Base-by-base conservation (phyloP, 1,140 invertebrate species). In the Formica exsecta region DNA sequence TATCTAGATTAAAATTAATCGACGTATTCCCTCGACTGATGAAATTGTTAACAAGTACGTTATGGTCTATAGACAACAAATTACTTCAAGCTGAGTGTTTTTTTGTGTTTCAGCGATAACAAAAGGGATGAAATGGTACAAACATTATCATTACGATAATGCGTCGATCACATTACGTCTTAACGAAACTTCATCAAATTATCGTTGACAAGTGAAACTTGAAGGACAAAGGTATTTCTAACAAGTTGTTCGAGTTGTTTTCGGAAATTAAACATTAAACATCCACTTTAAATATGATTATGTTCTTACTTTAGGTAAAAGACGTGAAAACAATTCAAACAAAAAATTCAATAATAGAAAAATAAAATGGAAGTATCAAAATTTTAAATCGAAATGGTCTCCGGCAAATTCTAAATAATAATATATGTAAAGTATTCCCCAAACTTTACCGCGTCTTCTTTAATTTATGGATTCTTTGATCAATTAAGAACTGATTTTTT, bases 1-100 rank as follows among this genome's bases (percentile, higher is more conserved):
- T 89, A 89, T 64, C 70, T 71, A 41, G 48, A 88, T 89, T 89
- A 88, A 29, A 85, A 74, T 79, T 54, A 77, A 86, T 85, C 86
- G 65, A 61, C 70, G 6, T 73, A 73, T 73, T 83, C n/a, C 38
- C 41, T 8, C 16, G 75, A 36, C 75, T 80, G 54, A 73, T 83
- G 66, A 83, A 83, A 62, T 74, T 59, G 25, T 81, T 81, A 81
- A 83, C 36, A 25, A 29, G n/a, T 44, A 70, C 38, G 19, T n/a
- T 11, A 22, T 61, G 6, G 16, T 44, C 8, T 2, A 13, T 36
- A 7, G 22, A 36, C 51, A 62, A 36, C 54, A 83, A 62, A 44
- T 73, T 81, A 61, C 13, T 0, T 1, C 19, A 38, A 36, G 54
- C 36, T 36, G 62, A 13, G 13, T 16, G 5, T 4, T 32, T n/a